A percentile compares a stretch with the other conserved stretches of the same genome.
These are phyloP conservation scores for Drosophila pseudoobscura DNA, from an alignment of 1,140 invertebrate species.

Conservation along the genomic window DNA sequence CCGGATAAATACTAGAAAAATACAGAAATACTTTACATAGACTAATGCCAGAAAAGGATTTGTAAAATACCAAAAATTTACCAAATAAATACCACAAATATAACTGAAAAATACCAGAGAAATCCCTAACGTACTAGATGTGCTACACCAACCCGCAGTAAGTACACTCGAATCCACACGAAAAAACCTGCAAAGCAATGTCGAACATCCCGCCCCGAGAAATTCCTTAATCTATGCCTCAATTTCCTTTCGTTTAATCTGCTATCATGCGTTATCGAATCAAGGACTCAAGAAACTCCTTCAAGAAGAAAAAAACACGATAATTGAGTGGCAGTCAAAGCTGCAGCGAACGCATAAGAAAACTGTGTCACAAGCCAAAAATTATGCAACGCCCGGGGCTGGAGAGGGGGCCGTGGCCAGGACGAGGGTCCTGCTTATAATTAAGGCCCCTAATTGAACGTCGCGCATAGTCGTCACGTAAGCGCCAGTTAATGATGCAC, in stretches of 20 bases:
- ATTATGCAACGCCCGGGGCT: constrained; percentile 29
- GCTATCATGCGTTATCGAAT: constrained; percentile 23
- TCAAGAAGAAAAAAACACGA: constrained; percentile 10
- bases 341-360: constrained; percentile 12
- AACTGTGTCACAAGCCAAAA: constrained; percentile 55
- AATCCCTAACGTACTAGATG: too few species aligned
- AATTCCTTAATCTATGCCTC: background rate
- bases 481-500: constrained; percentile 73
- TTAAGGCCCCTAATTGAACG: constrained; percentile 71
- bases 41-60: too few species aligned
- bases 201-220: too few species aligned
- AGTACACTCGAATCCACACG: too few species aligned
- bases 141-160: too few species aligned
- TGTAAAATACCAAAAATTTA: too few species aligned
- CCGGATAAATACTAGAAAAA: too few species aligned
- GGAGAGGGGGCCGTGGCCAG: too few species aligned
- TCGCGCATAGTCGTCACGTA: constrained; percentile 52
- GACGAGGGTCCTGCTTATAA: constrained; percentile 64
- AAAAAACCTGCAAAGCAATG: too few species aligned
- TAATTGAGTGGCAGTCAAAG: constrained; percentile 44
- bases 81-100: too few species aligned
- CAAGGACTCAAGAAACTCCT: constrained; percentile 2
- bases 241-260: constrained; percentile 4
- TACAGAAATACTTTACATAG: too few species aligned
- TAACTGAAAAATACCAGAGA: too few species aligned